These are phyloP conservation scores for Trichogramma dendrolimi DNA, from an alignment of 2,888 invertebrate species.

Conservation along the genomic window DNA sequence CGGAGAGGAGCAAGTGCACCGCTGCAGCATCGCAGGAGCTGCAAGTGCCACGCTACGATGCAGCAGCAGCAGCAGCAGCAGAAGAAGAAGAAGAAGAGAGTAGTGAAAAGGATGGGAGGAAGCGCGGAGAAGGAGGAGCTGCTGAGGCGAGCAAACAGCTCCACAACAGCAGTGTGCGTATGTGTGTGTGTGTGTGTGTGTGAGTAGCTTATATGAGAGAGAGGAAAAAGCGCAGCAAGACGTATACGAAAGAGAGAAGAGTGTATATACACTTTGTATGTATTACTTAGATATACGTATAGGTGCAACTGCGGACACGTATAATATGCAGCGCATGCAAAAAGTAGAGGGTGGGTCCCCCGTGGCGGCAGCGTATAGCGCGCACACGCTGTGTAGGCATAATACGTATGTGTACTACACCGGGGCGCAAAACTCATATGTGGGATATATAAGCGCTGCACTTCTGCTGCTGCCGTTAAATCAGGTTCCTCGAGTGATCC, in stretches of 20 bases:
- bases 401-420: too few relatives aligned
- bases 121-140: not conserved
- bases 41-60: too few relatives aligned
- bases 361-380: too few relatives aligned
- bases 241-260: too few relatives aligned
- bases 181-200: not conserved
- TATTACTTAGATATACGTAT: not conserved
- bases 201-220: not conserved
- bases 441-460: constrained; percentile 24
- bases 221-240: not conserved
- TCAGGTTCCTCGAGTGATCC: constrained; percentile 45
- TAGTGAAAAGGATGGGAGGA: not conserved
- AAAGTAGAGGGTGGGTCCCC: not conserved
- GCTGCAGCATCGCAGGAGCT: too few relatives aligned
- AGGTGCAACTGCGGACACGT: not conserved
- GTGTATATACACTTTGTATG: not conserved
- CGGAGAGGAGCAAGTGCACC: too few relatives aligned
- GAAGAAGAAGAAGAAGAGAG: too few relatives aligned
- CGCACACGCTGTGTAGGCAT: too few relatives aligned
- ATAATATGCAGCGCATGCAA: not conserved
- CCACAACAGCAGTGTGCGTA: not conserved
- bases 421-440: constrained; percentile 29
- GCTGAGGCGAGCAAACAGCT: not conserved
- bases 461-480: constrained; percentile 43
- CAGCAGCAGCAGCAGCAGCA: too few relatives aligned